A percentile compares a stretch with the other conserved stretches of the same genome.
Conservation (phyloP, 2,888 invertebrate species). For the Drosophila yooni region DNA sequence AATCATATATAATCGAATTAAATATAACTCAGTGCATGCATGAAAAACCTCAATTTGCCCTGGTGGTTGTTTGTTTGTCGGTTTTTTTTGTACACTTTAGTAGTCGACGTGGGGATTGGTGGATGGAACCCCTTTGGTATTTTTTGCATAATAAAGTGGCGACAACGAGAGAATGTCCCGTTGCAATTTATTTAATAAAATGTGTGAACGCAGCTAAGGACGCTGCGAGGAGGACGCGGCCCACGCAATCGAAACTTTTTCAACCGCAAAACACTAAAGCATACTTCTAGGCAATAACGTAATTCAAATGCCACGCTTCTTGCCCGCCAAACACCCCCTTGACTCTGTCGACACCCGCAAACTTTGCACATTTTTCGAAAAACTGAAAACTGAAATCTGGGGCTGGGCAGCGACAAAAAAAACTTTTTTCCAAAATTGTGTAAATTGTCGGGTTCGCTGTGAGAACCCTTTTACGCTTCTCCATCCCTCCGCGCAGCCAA, state of each 20-base stretch:
- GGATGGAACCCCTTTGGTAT: slow-evolving; percentile 37
- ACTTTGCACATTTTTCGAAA: slow-evolving; percentile 72
- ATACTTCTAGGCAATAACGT: slow-evolving; percentile 80
- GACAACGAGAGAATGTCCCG: slow-evolving; percentile 50
- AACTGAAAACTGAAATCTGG: slow-evolving; percentile 59
- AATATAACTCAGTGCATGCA: slow-evolving; percentile 26
- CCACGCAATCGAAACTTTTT: slow-evolving; percentile 79
- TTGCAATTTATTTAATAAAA: slow-evolving; percentile 79
- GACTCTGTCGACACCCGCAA: slow-evolving; percentile 69
- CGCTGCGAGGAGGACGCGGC: slow-evolving; percentile 49
- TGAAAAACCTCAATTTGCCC: slow-evolving; percentile 43
- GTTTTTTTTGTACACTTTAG: slow-evolving; percentile 38
- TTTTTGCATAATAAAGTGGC: slow-evolving; percentile 70
- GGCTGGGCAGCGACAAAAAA: slow-evolving; percentile 26
- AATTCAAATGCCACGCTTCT: slow-evolving; percentile 60
- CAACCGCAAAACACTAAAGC: slow-evolving; percentile 79
- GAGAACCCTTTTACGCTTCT: slow-evolving; percentile 24
- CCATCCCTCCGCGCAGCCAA: slow-evolving; percentile 5
- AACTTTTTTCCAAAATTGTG: slow-evolving; percentile 61
- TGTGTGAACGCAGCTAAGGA: slow-evolving; percentile 49
- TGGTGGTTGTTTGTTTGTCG: slow-evolving; percentile 10
- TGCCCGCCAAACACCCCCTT: slow-evolving; percentile 12
- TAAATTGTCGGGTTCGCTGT: slow-evolving; percentile 65
- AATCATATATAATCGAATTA: slow-evolving; percentile 27
- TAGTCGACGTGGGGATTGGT: slow-evolving; percentile 25